These are phyloP conservation scores for Synergus itoensis DNA, from an alignment of 2,888 invertebrate species.

Conservation along the genomic window DNA sequence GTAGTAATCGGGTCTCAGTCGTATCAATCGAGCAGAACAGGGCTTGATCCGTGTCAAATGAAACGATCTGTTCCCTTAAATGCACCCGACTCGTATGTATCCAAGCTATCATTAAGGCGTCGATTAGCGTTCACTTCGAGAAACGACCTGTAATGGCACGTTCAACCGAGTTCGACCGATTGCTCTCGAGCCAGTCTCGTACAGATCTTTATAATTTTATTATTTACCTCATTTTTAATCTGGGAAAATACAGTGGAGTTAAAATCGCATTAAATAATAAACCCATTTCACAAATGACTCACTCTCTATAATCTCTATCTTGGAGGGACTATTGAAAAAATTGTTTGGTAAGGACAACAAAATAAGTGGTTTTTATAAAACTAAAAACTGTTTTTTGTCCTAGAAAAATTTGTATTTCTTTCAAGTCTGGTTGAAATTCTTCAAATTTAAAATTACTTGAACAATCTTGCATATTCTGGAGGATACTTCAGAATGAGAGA, in stretches of 20 bases:
- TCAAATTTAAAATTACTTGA: background rate
- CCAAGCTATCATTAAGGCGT: slow-evolving; percentile 41
- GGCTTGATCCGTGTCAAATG: slow-evolving; percentile 15
- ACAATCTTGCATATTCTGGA: slow-evolving; percentile 2
- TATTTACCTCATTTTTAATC: background rate
- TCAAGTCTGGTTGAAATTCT: background rate
- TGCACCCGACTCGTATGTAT: slow-evolving; percentile 9
- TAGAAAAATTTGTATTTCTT: too few species aligned
- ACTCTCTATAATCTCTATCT: background rate
- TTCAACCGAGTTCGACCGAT: slow-evolving; percentile 29
- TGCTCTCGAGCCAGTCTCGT: background rate
- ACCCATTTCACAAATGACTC: background rate
- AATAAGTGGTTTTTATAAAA: background rate
- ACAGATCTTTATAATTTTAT: background rate
- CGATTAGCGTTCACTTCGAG: slow-evolving; percentile 35
- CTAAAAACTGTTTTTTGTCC: too few species aligned
- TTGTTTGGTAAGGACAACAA: too few species aligned
- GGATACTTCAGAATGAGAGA: background rate
- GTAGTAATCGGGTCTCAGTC: slow-evolving; percentile 22
- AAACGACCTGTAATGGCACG: slow-evolving; percentile 41
- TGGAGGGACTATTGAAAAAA: too few species aligned
- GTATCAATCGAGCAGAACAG: slow-evolving; percentile 17
- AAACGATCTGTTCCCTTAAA: slow-evolving; percentile 41
- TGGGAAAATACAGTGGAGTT: background rate
- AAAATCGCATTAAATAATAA: background rate